These are phyloP conservation scores for Thereuonema tuberculata DNA, from an alignment of 1,140 invertebrate genomes.

Conservation along the genomic window DNA sequence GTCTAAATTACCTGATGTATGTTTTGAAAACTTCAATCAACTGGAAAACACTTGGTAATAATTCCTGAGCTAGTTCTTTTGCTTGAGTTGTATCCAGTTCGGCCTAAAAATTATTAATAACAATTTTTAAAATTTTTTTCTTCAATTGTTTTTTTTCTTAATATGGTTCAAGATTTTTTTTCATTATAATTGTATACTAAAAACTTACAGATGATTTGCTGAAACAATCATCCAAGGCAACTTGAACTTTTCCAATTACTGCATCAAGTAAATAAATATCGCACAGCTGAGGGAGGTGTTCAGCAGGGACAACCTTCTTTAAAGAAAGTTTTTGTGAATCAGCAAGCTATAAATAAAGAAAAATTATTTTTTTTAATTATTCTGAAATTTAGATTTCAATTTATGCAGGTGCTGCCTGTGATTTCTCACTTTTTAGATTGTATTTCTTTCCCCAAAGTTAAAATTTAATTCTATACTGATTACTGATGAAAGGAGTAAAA, in stretches of 20 bases:
- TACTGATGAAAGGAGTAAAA: no score
- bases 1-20: constrained; percentile 32
- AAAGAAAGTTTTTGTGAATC: no score
- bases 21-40: constrained; percentile 43
- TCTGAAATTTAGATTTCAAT: no score
- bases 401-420: no score
- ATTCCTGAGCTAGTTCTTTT: constrained; percentile 36
- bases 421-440: no score
- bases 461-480: no score
- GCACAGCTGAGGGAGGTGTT: constrained; percentile 43
- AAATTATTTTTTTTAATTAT: no score
- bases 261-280: constrained; percentile 50
- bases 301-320: not conserved
- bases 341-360: no score
- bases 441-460: no score
- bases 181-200: not conserved
- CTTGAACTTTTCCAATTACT: constrained; percentile 52
- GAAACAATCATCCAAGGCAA: constrained; percentile 42
- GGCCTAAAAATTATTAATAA: constrained; percentile 17
- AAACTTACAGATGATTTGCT: constrained; percentile 25
- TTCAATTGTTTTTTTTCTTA: no score
- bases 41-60: constrained; percentile 44
- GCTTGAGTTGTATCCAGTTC: constrained; percentile 24
- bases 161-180: not conserved
- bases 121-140: not conserved